These are phyloP conservation scores for Pteruthius melanotis DNA, from an alignment of 2,113 vertebrate species.

Conservation along the genomic window DNA sequence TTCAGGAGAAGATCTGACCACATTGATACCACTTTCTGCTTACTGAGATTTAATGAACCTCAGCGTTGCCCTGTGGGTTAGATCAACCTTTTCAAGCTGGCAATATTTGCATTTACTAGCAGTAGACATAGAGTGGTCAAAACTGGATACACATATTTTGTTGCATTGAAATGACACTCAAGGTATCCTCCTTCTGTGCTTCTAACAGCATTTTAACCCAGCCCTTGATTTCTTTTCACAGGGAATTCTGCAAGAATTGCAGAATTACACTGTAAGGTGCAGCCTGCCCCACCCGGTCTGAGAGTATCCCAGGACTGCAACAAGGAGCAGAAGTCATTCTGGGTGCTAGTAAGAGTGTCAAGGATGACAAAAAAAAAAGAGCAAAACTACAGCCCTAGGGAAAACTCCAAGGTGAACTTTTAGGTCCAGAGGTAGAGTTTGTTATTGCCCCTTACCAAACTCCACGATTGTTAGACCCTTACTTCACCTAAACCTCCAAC, in stretches of 20 bases:
- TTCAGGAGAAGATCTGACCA: neutral
- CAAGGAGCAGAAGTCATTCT: neutral
- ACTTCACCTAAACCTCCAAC: neutral
- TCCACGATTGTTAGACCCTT: neutral
- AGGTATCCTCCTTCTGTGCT: neutral
- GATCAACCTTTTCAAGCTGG: neutral
- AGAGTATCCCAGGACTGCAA: neutral
- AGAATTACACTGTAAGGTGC: neutral
- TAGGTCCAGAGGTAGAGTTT: neutral
- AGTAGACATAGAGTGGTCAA: neutral
- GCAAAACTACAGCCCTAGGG: neutral
- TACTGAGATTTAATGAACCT: neutral
- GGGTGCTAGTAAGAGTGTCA: fast-evolving
- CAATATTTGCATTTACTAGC: neutral
- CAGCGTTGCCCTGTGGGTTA: neutral
- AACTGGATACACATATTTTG: neutral
- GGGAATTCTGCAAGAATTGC: neutral
- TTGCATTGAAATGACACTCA: neutral
- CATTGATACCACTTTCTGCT: constrained; percentile 2
- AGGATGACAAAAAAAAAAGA: neutral
- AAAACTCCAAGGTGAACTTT: neutral
- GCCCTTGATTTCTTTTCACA: neutral
- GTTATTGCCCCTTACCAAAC: neutral
- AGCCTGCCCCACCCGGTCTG: neutral
- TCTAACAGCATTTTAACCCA: neutral